Evolutionary conservation across 2,888 invertebrate genomes (phyloP).

Genomic region (Yponomeuta malinellus): DNA sequence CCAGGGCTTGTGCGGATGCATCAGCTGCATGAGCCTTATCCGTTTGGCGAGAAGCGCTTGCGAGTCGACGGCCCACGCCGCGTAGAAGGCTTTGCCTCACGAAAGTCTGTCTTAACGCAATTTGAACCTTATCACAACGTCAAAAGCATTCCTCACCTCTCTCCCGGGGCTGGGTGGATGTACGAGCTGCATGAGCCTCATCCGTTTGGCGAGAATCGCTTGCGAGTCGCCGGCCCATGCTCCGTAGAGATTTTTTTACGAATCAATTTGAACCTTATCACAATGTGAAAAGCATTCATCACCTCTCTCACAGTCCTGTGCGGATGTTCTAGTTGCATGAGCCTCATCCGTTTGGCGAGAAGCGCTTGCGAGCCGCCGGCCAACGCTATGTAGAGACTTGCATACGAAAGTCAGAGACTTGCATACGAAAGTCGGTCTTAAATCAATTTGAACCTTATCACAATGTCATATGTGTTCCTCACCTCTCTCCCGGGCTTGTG

Average conservation of each 20-base stretch:
- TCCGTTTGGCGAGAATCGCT: slow-evolving; percentile 87
- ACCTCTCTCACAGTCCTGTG: slow-evolving; percentile 90
- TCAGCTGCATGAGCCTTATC: slow-evolving; percentile 82
- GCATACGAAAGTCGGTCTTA: not conserved
- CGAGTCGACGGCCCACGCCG: slow-evolving; percentile 97
- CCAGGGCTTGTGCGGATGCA: slow-evolving; percentile 90
- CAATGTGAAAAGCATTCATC: not conserved
- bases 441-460: not conserved
- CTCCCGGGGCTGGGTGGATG: slow-evolving; percentile 90
- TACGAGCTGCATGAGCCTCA: slow-evolving; percentile 82
- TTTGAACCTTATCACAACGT: not conserved
- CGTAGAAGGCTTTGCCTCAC: slow-evolving; percentile 79
- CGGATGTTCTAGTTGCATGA: slow-evolving; percentile 85
- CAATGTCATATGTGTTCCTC: not conserved
- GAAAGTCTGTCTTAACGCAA: slow-evolving; percentile 32
- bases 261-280: not conserved
- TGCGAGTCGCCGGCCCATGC: slow-evolving; percentile 80
- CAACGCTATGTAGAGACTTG: no score
- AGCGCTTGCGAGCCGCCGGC: slow-evolving; percentile 88
- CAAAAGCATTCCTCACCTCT: slow-evolving; percentile 61
- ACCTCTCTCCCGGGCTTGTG: slow-evolving; percentile 90
- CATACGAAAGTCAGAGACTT: not conserved
- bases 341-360: slow-evolving; percentile 82
- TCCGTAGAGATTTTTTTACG: slow-evolving; percentile 28
- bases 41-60: slow-evolving; percentile 89